These are phyloP conservation scores for Caenorhabditis brenneri DNA, from an alignment of 1,140 invertebrate species.

Conservation along the genomic window DNA sequence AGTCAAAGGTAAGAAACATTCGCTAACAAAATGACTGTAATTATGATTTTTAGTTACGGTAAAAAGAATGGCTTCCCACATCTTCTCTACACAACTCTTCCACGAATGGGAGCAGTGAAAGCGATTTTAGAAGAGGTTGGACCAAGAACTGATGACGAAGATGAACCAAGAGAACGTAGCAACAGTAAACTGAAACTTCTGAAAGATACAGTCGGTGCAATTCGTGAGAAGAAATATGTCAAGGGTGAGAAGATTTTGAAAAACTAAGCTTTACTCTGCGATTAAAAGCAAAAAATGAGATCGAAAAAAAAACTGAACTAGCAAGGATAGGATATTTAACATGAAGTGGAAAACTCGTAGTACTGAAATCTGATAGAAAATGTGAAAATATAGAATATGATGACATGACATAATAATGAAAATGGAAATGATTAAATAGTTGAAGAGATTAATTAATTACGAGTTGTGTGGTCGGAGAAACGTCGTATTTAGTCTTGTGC, in stretches of 20 bases:
- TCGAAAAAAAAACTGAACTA: background rate
- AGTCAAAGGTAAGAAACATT: constrained; percentile 78
- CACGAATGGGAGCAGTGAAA: constrained; percentile 86
- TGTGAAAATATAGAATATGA: background rate
- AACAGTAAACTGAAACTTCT: constrained; percentile 63
- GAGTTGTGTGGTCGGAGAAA: constrained; percentile 51
- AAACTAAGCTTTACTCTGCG: background rate
- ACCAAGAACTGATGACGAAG: constrained; percentile 47
- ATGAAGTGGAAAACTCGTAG: constrained; percentile 1
- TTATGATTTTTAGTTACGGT: constrained; percentile 77
- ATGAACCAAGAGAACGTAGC: constrained; percentile 39
- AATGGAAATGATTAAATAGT: background rate
- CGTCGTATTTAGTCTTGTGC: constrained; percentile 80
- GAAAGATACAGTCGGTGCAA: constrained; percentile 68
- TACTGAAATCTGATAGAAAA: background rate
- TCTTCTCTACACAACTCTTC: constrained; percentile 84
- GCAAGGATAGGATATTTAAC: constrained; percentile 4
- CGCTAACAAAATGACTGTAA: background rate
- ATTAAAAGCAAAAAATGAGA: background rate
- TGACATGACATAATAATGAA: background rate
- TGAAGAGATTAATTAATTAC: constrained; percentile 39
- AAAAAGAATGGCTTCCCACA: constrained; percentile 84
- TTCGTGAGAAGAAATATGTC: constrained; percentile 70
- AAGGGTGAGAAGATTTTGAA: constrained; percentile 58
- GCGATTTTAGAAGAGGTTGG: constrained; percentile 79